phyloP scores from a whole-genome alignment of 2,797 vertebrate genomes.

The Tiaroga cobitis region DNA sequence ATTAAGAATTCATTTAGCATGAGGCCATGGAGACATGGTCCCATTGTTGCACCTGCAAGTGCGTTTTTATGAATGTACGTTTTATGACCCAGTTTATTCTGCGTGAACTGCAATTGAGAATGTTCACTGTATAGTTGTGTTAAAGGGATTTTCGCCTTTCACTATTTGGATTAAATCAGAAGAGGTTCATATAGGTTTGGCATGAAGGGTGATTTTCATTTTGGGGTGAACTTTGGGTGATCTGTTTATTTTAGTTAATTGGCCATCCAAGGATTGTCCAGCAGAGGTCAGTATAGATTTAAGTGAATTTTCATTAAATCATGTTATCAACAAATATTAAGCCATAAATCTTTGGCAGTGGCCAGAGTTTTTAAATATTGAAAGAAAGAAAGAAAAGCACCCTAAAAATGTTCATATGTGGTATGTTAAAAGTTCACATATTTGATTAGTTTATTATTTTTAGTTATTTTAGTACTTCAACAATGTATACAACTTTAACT shows the following conservation, averaged over 20 bases:
- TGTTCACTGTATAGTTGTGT: neutral
- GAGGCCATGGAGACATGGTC: neutral
- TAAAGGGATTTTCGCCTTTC: neutral
- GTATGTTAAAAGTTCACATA: no score
- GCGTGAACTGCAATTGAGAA: neutral
- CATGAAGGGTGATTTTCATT: neutral
- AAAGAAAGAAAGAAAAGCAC: no score
- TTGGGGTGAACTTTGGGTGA: neutral
- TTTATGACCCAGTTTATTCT: neutral
- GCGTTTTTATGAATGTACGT: neutral
- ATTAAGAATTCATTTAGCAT: slow-evolving; percentile 26
- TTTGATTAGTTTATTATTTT: no score
- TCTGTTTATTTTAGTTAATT: neutral
- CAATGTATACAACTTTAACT: no score
- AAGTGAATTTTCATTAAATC: neutral
- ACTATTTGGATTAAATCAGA: neutral
- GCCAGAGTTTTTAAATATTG: no score
- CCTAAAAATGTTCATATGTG: no score
- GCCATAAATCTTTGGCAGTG: neutral
- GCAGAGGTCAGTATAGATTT: neutral
- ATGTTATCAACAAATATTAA: neutral
- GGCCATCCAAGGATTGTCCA: neutral
- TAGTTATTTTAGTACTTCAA: no score
- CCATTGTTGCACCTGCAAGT: neutral
- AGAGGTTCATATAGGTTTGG: neutral